Conservation (phyloP, 2,113 vertebrate genomes). For the Notiomystis cincta region DNA sequence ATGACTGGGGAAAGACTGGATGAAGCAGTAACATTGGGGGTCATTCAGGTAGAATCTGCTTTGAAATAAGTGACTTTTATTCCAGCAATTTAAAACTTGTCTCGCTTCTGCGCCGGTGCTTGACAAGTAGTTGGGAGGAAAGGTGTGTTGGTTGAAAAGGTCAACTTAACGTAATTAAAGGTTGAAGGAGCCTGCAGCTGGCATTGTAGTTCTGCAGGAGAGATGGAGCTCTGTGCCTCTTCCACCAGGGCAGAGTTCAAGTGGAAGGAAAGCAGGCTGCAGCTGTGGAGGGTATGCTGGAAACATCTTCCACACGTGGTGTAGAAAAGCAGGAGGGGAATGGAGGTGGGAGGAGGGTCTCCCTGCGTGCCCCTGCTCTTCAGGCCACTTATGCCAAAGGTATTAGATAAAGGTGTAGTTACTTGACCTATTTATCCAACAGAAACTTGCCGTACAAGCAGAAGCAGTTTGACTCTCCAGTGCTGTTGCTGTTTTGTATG, state of each 20-base stretch:
- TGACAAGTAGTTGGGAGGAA: not conserved
- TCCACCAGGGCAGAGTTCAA: not conserved
- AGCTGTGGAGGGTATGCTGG: not conserved
- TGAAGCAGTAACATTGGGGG: not conserved
- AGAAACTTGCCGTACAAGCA: conserved; percentile 48
- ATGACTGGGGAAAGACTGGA: not conserved
- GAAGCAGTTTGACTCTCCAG: conserved; percentile 47
- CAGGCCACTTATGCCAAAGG: not conserved
- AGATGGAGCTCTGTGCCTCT: not conserved
- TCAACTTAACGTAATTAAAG: not conserved
- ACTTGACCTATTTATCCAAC: conserved; percentile 56
- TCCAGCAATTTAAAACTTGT: not conserved
- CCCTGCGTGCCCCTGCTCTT: not conserved
- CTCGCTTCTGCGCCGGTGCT: not conserved
- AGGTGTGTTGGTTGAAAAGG: conserved; percentile 32
- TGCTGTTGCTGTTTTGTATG: conserved; percentile 15
- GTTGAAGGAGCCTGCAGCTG: not conserved
- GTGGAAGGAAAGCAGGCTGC: not conserved
- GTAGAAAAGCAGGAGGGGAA: not conserved
- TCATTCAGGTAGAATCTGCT: not conserved
- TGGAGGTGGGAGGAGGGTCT: not conserved
- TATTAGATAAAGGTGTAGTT: conserved; percentile 43
- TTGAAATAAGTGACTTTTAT: not conserved
- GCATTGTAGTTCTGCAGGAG: not conserved
- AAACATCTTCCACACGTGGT: accelerated